A percentile compares a stretch with the other conserved stretches of the same genome.
These are phyloP conservation scores for Tragopan temminckii DNA, from an alignment of 2,797 vertebrate genomes.

Conservation along the genomic window DNA sequence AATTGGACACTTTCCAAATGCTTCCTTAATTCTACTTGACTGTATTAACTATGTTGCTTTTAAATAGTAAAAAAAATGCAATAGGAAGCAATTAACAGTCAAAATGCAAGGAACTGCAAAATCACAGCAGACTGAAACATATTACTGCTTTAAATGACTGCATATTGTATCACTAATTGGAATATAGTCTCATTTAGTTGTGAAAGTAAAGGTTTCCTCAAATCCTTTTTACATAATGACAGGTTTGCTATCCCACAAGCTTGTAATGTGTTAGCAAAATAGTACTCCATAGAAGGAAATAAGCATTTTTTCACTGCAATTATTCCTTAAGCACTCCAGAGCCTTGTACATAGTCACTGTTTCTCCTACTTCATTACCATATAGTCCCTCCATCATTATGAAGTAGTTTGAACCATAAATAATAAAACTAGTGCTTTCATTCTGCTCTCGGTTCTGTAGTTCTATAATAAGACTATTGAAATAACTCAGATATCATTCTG, in stretches of 20 bases:
- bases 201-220: not conserved
- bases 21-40: not conserved
- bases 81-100: not conserved
- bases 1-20: not conserved
- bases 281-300: not conserved
- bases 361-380: not conserved
- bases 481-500: not conserved
- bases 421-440: not conserved
- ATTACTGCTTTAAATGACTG: not conserved
- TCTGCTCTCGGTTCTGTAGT: not conserved
- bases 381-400: not conserved
- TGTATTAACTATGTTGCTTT: not conserved
- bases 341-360: not conserved
- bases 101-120: not conserved
- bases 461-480: not conserved
- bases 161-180: not conserved
- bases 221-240: not conserved
- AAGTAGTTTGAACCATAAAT: not conserved
- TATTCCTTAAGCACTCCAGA: not conserved
- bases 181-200: not conserved
- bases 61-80: not conserved
- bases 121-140: not conserved
- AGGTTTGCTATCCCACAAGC: not conserved
- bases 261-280: not conserved
- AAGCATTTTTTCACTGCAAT: not conserved